Evolutionary conservation across 1,140 invertebrate species (phyloP), one percentile per base, ranked within the genome.

Genomic region (Mactra quadrangularis): DNA sequence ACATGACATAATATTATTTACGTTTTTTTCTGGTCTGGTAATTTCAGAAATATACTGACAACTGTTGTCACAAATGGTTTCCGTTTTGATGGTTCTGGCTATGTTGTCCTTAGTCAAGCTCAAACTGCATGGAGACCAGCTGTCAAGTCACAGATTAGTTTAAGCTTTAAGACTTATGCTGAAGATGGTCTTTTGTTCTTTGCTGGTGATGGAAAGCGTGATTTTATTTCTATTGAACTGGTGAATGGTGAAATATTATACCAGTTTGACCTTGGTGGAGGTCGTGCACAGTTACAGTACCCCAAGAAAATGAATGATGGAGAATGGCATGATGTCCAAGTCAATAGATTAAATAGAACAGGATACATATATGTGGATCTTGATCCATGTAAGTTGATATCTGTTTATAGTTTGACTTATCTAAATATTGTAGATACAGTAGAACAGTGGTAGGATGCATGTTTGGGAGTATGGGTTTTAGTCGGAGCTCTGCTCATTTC

Each of bases 161-260:
- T 99, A 41, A 95, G 94, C 45, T 98, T 99, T 92, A 97, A 97
- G 89, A 99, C 98, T 0, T 96, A 96, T 83, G 95, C 96, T 13
- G 95, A 95, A 31, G 95, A 98, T 88, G 98, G 98, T 0, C 91
- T 99, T 3, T 93, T 99, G 4, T 98, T 99, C 93, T 99, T 98
- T 93, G 96, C 97, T 86, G 96, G 96, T 7, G 94, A 96, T 41
- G 84, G 88, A 53, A 71, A 91, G 71, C 93, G 93, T 86, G 96
- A 95, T 76, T 99, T 96, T 93, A 94, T 98, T 81, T 96, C 97
- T 0, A 88, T 99, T 33, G 97, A 99, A 91, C 93, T 99, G 89
- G 93, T 94, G 77, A 94, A 96, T 83, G 97, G 98, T 13, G 94
- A 94, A 33, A 94, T 99, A 0, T 93, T 88, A 29, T 92, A 90